Percentiles rank a stretch among this genome's conserved stretches.
These are phyloP conservation scores for Platorchestia sp. DNA, from an alignment of 1,140 invertebrate species.

Conservation along the genomic window DNA sequence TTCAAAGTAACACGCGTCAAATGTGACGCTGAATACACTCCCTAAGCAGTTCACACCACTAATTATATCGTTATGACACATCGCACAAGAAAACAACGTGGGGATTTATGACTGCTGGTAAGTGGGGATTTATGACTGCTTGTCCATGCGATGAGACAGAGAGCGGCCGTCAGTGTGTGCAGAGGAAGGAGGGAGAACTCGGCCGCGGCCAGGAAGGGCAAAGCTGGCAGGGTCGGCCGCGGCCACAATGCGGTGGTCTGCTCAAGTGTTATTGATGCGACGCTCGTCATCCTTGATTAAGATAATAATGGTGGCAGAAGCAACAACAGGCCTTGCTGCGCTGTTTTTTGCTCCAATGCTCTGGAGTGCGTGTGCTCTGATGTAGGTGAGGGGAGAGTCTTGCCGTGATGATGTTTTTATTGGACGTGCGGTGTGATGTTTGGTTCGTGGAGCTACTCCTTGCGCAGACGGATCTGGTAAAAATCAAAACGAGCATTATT, in stretches of 20 bases:
- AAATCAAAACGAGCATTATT: not conserved
- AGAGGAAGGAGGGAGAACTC: not conserved
- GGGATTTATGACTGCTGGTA: not conserved
- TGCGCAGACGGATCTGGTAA: too few relatives aligned
- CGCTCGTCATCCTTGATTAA: conserved; percentile 26
- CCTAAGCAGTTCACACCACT: too few relatives aligned
- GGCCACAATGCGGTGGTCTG: conserved; percentile 13
- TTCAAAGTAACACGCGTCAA: too few relatives aligned
- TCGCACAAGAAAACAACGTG: too few relatives aligned
- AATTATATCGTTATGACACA: too few relatives aligned
- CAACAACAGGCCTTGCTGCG: not conserved
- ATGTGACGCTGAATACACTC: too few relatives aligned
- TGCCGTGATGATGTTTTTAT: not conserved
- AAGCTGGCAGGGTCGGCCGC: not conserved
- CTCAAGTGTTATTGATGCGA: conserved; percentile 39
- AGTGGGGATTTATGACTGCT: not conserved
- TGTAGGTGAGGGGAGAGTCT: not conserved
- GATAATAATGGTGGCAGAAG: conserved; percentile 24
- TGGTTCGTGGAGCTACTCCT: not conserved
- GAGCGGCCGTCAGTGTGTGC: not conserved
- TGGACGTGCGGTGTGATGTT: not conserved
- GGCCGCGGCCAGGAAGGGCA: too few relatives aligned
- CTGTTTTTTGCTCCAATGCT: not conserved
- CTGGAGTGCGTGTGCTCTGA: not conserved
- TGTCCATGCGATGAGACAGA: not conserved